Evolutionary conservation across 2,113 vertebrate genomes (phyloP).

Genomic region (Pungitius pungitius): DNA sequence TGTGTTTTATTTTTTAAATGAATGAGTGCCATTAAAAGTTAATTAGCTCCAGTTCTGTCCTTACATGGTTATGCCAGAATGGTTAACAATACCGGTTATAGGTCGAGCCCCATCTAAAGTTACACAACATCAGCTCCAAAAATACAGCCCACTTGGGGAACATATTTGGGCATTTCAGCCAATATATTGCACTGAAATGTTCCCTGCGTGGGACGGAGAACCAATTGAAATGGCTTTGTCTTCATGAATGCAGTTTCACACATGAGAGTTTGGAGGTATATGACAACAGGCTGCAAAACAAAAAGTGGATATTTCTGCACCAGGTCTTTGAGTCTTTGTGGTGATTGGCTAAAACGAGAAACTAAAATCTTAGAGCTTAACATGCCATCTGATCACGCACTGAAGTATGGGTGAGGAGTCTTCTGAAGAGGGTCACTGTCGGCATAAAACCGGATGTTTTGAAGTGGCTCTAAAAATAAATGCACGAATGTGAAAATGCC

Average conservation of each 20-base stretch:
- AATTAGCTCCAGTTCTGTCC: background rate
- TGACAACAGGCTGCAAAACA: accelerated
- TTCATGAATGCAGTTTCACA: background rate
- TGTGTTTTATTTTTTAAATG: background rate
- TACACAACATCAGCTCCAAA: constrained; percentile 32
- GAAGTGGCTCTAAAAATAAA: background rate
- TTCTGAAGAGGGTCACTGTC: background rate
- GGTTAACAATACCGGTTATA: constrained; percentile 8
- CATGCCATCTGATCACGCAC: constrained; percentile 1
- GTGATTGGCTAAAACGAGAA: constrained; percentile 20
- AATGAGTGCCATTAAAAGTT: background rate
- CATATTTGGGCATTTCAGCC: background rate
- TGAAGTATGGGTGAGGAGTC: too few species aligned
- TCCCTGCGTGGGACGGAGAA: background rate
- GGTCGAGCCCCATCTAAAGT: background rate
- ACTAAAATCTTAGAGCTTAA: background rate
- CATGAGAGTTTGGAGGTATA: too few species aligned
- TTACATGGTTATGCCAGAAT: constrained; percentile 1
- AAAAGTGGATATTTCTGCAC: background rate
- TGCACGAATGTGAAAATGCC: background rate
- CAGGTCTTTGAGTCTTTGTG: background rate
- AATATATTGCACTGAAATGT: background rate
- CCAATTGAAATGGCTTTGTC: background rate
- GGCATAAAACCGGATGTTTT: background rate
- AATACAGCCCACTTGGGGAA: constrained; percentile 16